Conservation (phyloP, 2,113 vertebrate genomes). For the Piprites chloris region DNA sequence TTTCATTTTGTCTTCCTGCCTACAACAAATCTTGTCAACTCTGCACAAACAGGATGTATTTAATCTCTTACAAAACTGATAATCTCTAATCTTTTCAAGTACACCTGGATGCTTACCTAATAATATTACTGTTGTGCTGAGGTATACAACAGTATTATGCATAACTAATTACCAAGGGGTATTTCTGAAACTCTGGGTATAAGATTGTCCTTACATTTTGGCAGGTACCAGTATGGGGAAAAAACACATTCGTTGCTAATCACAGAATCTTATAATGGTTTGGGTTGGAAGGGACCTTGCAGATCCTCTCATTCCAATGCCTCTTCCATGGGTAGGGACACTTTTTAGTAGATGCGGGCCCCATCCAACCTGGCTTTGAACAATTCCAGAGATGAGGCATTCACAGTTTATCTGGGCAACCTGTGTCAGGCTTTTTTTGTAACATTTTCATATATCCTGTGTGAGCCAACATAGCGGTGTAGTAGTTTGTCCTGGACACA, state of each 20-base stretch:
- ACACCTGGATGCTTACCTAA: background rate
- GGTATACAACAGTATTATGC: background rate
- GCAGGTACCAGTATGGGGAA: background rate
- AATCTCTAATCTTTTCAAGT: background rate
- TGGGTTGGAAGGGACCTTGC: background rate
- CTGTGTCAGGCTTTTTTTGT: rapidly evolving
- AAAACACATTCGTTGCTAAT: background rate
- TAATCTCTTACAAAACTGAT: background rate
- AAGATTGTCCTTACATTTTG: background rate
- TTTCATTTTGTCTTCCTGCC: background rate
- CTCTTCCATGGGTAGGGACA: background rate
- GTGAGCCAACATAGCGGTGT: background rate
- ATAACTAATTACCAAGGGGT: background rate
- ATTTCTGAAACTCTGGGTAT: background rate
- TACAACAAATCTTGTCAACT: background rate
- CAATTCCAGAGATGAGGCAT: background rate
- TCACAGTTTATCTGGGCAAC: background rate
- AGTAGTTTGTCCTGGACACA: background rate
- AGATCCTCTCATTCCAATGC: background rate
- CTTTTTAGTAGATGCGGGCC: background rate
- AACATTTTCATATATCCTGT: background rate
- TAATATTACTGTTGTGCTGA: background rate
- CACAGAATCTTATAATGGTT: background rate
- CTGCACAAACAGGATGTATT: background rate
- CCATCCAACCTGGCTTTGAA: too few relatives aligned